phyloP scores from a whole-genome alignment of 2,888 invertebrate genomes.

The Microctonus aethiopoides region DNA sequence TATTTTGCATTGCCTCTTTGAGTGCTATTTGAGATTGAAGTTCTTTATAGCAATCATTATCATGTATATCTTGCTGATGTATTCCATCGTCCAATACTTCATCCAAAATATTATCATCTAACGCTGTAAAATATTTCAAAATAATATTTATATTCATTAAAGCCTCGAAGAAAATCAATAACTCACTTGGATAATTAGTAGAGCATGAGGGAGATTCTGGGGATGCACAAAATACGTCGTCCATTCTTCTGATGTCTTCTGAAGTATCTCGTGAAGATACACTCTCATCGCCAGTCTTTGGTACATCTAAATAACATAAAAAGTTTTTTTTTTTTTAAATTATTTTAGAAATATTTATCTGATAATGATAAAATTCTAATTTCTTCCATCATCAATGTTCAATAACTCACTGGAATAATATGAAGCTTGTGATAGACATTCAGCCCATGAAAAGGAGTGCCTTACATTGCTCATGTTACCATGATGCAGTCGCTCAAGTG shows the following conservation, averaged over 20 bases:
- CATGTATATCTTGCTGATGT: conserved; percentile 66
- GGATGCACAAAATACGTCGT: conserved; percentile 59
- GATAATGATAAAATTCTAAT: conserved; percentile 3
- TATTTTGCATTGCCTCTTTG: conserved; percentile 52
- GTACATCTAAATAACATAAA: conserved; percentile 28
- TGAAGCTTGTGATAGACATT: conserved; percentile 58
- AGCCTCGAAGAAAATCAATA: too few species aligned
- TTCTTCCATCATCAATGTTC: conserved; percentile 9
- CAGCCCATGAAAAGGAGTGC: conserved; percentile 61
- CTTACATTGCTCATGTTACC: conserved; percentile 49
- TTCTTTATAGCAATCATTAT: conserved; percentile 71
- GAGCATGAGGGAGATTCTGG: conserved; percentile 64
- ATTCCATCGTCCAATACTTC: conserved; percentile 68
- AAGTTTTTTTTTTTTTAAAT: conserved; percentile 5
- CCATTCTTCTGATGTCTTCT: conserved; percentile 55
- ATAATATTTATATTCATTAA: neutral
- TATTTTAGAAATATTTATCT: neutral
- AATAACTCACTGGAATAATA: conserved; percentile 53
- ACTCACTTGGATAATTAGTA: conserved; percentile 57
- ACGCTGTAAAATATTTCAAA: conserved; percentile 45
- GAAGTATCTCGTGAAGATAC: conserved; percentile 51
- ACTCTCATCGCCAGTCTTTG: conserved; percentile 40
- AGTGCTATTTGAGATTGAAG: conserved; percentile 67
- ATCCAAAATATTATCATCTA: conserved; percentile 65
- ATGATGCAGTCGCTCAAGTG: conserved; percentile 58